These are phyloP conservation scores for Eulemur rubriventer DNA, from an alignment of 2,797 vertebrate genomes.

Conservation along the genomic window DNA sequence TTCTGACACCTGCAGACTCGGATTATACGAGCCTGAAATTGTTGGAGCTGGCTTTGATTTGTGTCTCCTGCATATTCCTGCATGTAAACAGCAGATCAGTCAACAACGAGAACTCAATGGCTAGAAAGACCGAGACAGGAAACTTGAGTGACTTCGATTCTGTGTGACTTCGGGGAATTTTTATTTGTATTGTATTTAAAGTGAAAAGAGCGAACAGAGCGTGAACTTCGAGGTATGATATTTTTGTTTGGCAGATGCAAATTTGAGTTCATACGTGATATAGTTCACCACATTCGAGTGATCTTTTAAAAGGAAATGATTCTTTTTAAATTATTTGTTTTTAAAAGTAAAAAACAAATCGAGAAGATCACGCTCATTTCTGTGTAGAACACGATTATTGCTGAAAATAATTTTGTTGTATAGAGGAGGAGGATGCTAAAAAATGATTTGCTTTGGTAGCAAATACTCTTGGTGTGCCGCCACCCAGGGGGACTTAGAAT, in stretches of 20 bases:
- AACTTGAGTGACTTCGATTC: neutral
- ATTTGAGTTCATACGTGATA: neutral
- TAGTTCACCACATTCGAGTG: neutral
- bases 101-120: neutral
- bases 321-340: neutral
- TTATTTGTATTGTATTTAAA: neutral
- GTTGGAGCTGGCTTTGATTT: neutral
- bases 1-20: fast-evolving
- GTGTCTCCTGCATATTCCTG: neutral
- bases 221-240: neutral
- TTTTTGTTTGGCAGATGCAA: neutral
- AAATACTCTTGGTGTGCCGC: too few species aligned
- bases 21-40: neutral
- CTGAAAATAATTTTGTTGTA: neutral
- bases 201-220: neutral
- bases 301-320: neutral
- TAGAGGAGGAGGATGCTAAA: neutral
- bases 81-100: neutral
- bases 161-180: neutral
- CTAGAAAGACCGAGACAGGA: neutral
- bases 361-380: neutral
- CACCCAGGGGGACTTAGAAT: neutral
- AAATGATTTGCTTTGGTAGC: neutral
- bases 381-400: neutral
- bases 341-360: neutral